These are phyloP conservation scores for Macrosiphum euphorbiae DNA, from an alignment of 2,888 invertebrate genomes.

Conservation along the genomic window DNA sequence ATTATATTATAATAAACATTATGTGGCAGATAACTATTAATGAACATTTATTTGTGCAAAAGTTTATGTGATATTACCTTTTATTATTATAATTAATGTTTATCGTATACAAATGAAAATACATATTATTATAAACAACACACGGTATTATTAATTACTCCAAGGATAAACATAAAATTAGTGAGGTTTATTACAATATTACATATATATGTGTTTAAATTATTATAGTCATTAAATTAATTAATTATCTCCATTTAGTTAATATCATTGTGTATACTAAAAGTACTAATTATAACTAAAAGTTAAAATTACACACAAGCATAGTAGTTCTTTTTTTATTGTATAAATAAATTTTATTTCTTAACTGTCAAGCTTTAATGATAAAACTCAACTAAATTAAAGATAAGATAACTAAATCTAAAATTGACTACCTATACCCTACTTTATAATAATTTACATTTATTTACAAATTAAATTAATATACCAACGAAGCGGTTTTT, in stretches of 20 bases:
- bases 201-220: constrained; percentile 18
- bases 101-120: neutral
- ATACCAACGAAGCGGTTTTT: neutral
- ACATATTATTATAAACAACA: neutral
- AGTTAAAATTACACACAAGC: neutral
- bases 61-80: neutral
- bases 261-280: neutral
- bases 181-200: neutral
- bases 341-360: neutral
- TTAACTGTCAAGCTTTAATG: neutral
- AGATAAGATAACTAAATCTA: neutral
- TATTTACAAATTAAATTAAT: neutral
- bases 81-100: neutral
- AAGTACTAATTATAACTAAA: constrained; percentile 1
- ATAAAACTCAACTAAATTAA: neutral
- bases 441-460: neutral
- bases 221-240: neutral
- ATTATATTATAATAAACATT: neutral
- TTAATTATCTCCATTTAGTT: constrained; percentile 12
- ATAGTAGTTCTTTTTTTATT: neutral
- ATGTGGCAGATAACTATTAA: no score
- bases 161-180: neutral
- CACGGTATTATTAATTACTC: neutral
- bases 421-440: neutral
- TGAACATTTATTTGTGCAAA: no score